phyloP scores from a whole-genome alignment of 92 coral and sea anemone genomes.

The Epizoanthus stellaris region DNA sequence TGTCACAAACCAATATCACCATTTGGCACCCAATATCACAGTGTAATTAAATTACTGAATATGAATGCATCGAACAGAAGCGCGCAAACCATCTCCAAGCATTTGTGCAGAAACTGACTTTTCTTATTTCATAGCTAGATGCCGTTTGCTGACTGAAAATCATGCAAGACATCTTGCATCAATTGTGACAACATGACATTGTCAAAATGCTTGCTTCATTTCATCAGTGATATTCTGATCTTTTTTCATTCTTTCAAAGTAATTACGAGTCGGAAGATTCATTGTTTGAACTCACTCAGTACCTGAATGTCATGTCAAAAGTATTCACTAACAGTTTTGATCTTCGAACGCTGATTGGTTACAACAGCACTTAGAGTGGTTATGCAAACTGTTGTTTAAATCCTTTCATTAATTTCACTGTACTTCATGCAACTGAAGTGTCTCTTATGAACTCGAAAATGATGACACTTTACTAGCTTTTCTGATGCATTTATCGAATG shows the following conservation, averaged over 20 bases:
- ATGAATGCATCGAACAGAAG: too few relatives aligned
- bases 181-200: too few relatives aligned
- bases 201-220: too few relatives aligned
- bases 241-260: not conserved
- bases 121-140: too few relatives aligned
- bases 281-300: conserved; percentile 1
- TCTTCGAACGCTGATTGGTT: conserved; percentile 23
- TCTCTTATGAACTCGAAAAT: not conserved
- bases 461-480: not conserved
- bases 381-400: not conserved
- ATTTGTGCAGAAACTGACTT: too few relatives aligned
- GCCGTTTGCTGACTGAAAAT: too few relatives aligned
- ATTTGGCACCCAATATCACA: too few relatives aligned
- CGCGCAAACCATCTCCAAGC: too few relatives aligned
- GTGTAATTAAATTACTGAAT: too few relatives aligned
- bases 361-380: not conserved
- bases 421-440: not conserved
- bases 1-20: too few relatives aligned
- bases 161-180: too few relatives aligned
- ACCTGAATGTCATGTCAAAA: conserved; percentile 21
- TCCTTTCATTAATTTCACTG: conserved; percentile 4
- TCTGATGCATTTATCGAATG: not conserved
- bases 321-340: conserved; percentile 10
- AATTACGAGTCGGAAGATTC: conserved; percentile 4
- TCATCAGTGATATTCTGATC: too few relatives aligned